phyloP scores from a whole-genome alignment of 2,113 vertebrate genomes.

The Mormyrus iriodes region DNA sequence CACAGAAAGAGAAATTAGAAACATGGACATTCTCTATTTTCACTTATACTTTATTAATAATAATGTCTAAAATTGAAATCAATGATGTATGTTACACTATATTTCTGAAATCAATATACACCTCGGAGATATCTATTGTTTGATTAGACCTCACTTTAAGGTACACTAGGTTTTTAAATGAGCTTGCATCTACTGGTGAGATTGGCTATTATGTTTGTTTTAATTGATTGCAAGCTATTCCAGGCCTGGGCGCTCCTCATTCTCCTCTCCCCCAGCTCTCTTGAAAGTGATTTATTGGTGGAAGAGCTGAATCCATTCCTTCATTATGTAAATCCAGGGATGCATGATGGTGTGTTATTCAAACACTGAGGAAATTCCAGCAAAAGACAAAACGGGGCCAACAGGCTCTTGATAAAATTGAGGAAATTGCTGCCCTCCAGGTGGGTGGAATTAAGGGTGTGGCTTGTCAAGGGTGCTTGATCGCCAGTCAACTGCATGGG shows the following conservation, averaged over 20 bases:
- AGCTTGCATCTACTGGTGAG: constrained; percentile 9
- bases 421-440: not conserved
- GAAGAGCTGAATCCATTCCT: not conserved
- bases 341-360: not conserved
- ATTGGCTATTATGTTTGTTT: constrained; percentile 16
- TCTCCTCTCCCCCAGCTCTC: not conserved
- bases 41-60: constrained; percentile 5
- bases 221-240: constrained; percentile 19
- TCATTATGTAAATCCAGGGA: constrained; percentile 16
- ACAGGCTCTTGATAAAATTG: not conserved
- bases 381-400: not conserved
- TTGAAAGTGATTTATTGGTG: constrained; percentile 13
- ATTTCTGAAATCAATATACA: constrained; percentile 1
- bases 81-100: not conserved
- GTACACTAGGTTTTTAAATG: constrained; percentile 16
- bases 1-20: not conserved
- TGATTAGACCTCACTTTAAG: constrained; percentile 9
- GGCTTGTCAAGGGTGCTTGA: not conserved
- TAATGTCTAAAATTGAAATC: constrained; percentile 6
- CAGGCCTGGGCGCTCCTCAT: not conserved
- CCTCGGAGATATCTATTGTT: not conserved
- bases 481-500: not conserved
- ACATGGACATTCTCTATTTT: not conserved
- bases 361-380: not conserved
- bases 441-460: not conserved